These are phyloP conservation scores for Gnathonemus echidnorhynchus DNA, from an alignment of 2,113 vertebrate genomes.

Conservation along the genomic window DNA sequence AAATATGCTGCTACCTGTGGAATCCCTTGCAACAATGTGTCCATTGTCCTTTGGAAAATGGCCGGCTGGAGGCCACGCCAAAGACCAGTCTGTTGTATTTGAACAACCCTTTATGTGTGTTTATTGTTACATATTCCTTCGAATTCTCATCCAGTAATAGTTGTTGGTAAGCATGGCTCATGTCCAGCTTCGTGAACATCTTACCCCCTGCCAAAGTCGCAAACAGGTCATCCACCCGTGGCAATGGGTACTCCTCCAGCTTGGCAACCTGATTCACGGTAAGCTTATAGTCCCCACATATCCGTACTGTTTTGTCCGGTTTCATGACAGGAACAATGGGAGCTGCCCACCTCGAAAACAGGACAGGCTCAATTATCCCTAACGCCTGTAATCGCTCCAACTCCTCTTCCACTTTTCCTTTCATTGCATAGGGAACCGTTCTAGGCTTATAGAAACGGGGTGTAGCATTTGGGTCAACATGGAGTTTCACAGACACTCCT, in stretches of 20 bases:
- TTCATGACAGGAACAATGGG: not conserved
- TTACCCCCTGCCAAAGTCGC: not conserved
- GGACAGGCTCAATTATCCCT: slow-evolving; percentile 10
- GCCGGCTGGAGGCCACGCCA: slow-evolving; percentile 8
- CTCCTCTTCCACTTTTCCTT: slow-evolving; percentile 13
- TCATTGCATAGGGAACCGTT: slow-evolving; percentile 17
- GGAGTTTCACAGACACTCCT: not conserved
- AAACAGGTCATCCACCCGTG: slow-evolving; percentile 8
- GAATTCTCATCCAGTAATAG: slow-evolving; percentile 11
- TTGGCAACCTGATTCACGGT: not conserved
- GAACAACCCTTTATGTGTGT: slow-evolving; percentile 16
- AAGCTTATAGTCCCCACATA: slow-evolving; percentile 5
- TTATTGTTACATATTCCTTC: slow-evolving; percentile 18
- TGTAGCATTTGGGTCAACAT: not conserved
- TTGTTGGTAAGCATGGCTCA: slow-evolving; percentile 12
- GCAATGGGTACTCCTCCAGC: not conserved
- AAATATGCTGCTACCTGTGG: slow-evolving; percentile 20
- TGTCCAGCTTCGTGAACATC: slow-evolving; percentile 19
- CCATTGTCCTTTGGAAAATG: slow-evolving; percentile 28
- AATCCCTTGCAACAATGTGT: slow-evolving; percentile 22
- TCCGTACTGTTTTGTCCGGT: not conserved
- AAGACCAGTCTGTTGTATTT: slow-evolving; percentile 19
- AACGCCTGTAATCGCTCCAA: not conserved
- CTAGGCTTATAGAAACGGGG: slow-evolving; percentile 14
- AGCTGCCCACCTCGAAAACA: slow-evolving; percentile 1